Percentiles rank a stretch among this genome's conserved stretches.
Evolutionary conservation across 1,140 invertebrate species (phyloP).

Genomic region (Apis florea): DNA sequence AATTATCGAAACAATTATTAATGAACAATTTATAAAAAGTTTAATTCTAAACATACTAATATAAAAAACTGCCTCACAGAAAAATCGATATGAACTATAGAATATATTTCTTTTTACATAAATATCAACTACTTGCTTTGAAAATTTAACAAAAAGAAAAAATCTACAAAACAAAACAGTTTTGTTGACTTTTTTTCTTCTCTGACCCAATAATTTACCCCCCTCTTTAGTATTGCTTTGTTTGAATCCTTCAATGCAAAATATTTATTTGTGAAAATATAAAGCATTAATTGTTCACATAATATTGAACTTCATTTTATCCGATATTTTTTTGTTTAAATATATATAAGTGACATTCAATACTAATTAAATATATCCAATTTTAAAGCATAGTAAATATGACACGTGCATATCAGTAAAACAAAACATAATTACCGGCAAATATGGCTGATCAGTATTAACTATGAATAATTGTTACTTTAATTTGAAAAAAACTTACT

Average conservation of each 20-base stretch:
- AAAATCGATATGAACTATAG: constrained; percentile 13
- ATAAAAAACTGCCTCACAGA: neutral
- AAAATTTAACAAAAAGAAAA: neutral
- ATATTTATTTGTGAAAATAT: neutral
- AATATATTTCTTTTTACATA: neutral
- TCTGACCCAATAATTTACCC: neutral
- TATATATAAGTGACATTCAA: neutral
- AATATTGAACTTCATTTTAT: neutral
- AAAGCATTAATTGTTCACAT: neutral
- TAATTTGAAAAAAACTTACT: constrained; percentile 24
- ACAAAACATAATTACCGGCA: constrained; percentile 34
- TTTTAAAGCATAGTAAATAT: neutral
- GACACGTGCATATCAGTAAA: constrained; percentile 4
- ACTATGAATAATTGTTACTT: neutral
- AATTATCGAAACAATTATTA: neutral
- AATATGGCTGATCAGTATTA: constrained; percentile 14
- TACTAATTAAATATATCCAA: neutral
- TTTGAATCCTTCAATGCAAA: neutral
- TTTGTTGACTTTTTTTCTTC: neutral
- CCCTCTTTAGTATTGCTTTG: neutral
- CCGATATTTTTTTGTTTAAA: neutral
- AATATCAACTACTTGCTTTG: neutral
- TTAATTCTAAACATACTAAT: neutral
- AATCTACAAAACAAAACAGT: neutral
- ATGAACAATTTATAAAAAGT: neutral